Evolutionary conservation across 2,888 invertebrate genomes (phyloP), one percentile per base, ranked within the genome.

Genomic region (Phorcus lineatus): DNA sequence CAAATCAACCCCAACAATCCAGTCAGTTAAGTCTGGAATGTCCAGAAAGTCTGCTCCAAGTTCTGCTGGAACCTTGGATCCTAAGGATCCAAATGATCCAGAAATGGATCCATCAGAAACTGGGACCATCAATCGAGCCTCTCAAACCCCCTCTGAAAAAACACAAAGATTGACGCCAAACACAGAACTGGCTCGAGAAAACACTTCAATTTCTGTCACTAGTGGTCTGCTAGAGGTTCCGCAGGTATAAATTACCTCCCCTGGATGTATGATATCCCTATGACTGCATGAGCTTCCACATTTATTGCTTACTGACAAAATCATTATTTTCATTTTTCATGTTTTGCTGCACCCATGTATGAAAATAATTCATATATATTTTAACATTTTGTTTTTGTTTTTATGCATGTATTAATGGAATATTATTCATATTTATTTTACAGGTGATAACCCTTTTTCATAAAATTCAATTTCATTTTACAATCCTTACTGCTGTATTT

Each of bases 161-260:
- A 70, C 70, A 70, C 28, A 70, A 11, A 70, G 70, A 19, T 3
- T 70, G 31, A 40, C 36, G 2, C 19, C 70, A 19, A 70, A 36
- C 40, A 36, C 70, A 13, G 40, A 70, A 2, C 19, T 70, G n/a
- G 19, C 11, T 6, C 31, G 40, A 70, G 70, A 70, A 40, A 70
- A 28, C 36, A 36, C 70, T 36, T 36, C 70, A 16, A 7, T 70
- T 11, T 70, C 70, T n/a, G 40, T 19, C 19, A 70, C 70, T 19
- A 40, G 70, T 36, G 70, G 70, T 62, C 62, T 62, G 62, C 28
- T 70, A 36, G 70, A 36, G 70, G 70, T 70, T 36, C 70, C 70
- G 2, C 70, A 70, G 70, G 70, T 70, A 70, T 47, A 6, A 47
- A 13, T 70, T 70, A 40, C 19, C 70, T 70, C 70, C 70, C 70